phyloP scores from a whole-genome alignment of 2,888 invertebrate species.

The Nycteola revayana region DNA sequence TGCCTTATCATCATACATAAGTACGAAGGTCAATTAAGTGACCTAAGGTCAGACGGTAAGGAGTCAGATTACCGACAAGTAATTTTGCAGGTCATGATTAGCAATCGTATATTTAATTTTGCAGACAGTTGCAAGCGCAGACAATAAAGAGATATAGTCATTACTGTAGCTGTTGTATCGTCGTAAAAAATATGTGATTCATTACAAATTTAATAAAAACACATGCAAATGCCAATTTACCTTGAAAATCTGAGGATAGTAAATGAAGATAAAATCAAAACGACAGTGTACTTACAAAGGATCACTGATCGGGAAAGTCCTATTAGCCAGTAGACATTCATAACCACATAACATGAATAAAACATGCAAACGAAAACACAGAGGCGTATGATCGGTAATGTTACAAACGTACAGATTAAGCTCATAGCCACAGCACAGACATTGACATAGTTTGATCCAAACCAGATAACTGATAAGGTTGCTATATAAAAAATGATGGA shows the following conservation, averaged over 20 bases:
- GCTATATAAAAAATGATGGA: constrained; percentile 40
- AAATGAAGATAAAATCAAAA: too few relatives aligned
- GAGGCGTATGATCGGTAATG: neutral
- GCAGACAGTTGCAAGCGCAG: too few relatives aligned
- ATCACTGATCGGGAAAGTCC: neutral
- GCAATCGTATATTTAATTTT: too few relatives aligned
- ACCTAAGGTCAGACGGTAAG: neutral
- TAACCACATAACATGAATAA: too few relatives aligned
- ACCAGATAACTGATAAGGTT: constrained; percentile 33
- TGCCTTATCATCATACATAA: constrained; percentile 24
- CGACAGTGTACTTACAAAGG: neutral
- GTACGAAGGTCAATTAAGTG: constrained; percentile 20
- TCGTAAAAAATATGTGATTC: too few relatives aligned
- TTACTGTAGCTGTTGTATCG: too few relatives aligned
- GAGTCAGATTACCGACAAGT: neutral
- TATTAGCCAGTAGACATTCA: neutral
- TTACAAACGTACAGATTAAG: neutral
- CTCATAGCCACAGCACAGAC: constrained; percentile 24
- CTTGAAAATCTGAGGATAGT: too few relatives aligned
- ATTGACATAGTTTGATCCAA: constrained; percentile 42
- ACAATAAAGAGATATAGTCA: too few relatives aligned
- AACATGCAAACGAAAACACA: too few relatives aligned
- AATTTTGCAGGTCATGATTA: neutral
- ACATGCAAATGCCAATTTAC: too few relatives aligned
- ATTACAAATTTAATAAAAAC: too few relatives aligned